phyloP scores from a whole-genome alignment of 2,888 invertebrate genomes.

The Piscicola geometra region DNA sequence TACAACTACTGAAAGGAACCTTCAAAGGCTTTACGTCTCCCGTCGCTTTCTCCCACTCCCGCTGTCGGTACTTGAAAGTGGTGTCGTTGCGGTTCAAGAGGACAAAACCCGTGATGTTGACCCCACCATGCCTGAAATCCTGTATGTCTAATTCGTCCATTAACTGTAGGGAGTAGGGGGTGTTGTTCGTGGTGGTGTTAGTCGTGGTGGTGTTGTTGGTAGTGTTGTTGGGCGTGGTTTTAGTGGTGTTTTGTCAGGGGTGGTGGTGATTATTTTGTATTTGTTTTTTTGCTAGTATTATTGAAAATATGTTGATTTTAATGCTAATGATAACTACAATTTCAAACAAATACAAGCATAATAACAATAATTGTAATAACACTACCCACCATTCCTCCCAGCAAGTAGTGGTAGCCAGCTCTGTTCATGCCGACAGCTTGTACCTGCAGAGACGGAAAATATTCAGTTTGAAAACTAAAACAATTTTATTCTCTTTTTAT shows the following conservation, averaged over 20 bases:
- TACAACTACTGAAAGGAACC: background rate
- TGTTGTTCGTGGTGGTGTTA: too few relatives aligned
- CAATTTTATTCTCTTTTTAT: background rate
- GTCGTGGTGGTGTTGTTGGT: too few relatives aligned
- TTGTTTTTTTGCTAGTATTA: too few relatives aligned
- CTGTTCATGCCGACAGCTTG: constrained; percentile 55
- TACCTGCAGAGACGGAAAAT: constrained; percentile 47
- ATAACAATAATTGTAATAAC: too few relatives aligned
- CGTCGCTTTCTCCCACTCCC: constrained; percentile 64
- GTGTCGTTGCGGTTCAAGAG: constrained; percentile 71
- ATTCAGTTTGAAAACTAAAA: too few relatives aligned
- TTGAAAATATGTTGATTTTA: background rate
- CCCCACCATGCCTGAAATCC: constrained; percentile 88
- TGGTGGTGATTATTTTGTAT: too few relatives aligned
- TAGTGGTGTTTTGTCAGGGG: too few relatives aligned
- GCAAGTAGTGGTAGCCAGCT: constrained; percentile 52
- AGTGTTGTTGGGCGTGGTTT: too few relatives aligned
- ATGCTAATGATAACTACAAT: constrained; percentile 9
- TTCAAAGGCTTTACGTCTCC: background rate
- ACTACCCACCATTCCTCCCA: constrained; percentile 51
- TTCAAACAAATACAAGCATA: too few relatives aligned
- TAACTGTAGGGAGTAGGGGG: constrained; percentile 28
- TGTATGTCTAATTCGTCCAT: constrained; percentile 84
- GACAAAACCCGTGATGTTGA: constrained; percentile 87
- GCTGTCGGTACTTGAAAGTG: constrained; percentile 58